phyloP scores from a whole-genome alignment of 2,797 vertebrate genomes.

The Cheracebus regulus region DNA sequence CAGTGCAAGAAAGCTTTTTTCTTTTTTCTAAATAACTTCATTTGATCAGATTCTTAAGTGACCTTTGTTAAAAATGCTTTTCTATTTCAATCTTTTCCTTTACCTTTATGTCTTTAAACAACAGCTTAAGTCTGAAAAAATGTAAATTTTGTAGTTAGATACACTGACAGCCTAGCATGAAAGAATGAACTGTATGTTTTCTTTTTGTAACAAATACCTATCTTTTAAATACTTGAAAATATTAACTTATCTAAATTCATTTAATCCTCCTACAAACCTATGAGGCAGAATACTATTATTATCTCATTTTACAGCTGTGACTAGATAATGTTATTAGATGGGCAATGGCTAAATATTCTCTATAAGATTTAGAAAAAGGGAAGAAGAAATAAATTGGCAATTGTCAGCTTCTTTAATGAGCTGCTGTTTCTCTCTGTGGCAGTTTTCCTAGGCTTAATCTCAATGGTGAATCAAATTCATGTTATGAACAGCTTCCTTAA shows the following conservation, averaged over 20 bases:
- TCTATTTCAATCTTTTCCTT: slow-evolving; percentile 42
- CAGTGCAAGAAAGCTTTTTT: neutral
- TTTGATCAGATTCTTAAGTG: slow-evolving; percentile 37
- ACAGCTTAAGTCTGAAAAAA: slow-evolving; percentile 4
- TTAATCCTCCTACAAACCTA: slow-evolving; percentile 23
- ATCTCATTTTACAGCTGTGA: neutral
- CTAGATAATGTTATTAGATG: neutral
- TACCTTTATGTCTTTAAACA: slow-evolving; percentile 6
- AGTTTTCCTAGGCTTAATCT: neutral
- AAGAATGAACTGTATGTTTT: neutral
- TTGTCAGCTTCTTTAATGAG: neutral
- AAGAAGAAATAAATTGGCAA: neutral
- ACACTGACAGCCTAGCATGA: neutral
- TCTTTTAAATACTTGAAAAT: slow-evolving; percentile 14
- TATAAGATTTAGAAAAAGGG: slow-evolving; percentile 18
- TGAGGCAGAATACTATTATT: neutral
- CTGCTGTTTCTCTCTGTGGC: neutral
- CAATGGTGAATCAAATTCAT: neutral
- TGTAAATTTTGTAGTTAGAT: neutral
- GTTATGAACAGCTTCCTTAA: neutral
- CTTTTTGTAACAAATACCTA: neutral
- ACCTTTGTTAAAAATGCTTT: slow-evolving; percentile 57
- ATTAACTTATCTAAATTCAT: neutral
- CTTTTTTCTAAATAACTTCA: neutral
- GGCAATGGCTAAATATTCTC: neutral